phyloP scores from a whole-genome alignment of 2,797 vertebrate genomes.

The Fistularia tabacaria region DNA sequence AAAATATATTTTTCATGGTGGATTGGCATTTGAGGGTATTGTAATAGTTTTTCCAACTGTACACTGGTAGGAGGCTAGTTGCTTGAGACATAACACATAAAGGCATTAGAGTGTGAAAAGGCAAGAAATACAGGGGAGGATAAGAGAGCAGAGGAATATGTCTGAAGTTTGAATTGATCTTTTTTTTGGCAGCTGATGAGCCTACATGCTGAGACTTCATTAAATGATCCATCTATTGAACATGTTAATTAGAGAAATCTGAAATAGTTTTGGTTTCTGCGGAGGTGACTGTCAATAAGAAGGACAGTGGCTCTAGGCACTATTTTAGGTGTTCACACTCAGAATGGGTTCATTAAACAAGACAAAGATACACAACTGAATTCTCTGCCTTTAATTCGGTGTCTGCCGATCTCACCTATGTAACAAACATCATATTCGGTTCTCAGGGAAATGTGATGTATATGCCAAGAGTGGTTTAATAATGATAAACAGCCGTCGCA shows the following conservation, averaged over 20 bases:
- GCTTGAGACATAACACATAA: too few relatives aligned
- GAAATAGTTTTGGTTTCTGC: constrained; percentile 37
- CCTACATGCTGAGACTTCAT: constrained; percentile 57
- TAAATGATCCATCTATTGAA: constrained; percentile 60
- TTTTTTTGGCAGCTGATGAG: constrained; percentile 44
- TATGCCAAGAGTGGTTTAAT: constrained; percentile 24
- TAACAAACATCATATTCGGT: constrained; percentile 28
- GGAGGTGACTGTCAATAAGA: constrained; percentile 36
- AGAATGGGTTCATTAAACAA: constrained; percentile 33
- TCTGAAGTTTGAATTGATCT: constrained; percentile 13
- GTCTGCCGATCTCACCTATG: constrained; percentile 18
- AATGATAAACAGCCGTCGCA: constrained; percentile 30
- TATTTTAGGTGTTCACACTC: constrained; percentile 30
- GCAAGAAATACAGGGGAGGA: not conserved
- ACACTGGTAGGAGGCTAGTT: too few relatives aligned
- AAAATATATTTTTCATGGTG: not conserved
- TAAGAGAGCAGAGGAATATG: not conserved
- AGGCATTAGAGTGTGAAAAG: not conserved
- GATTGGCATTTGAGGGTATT: not conserved
- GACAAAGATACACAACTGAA: not conserved
- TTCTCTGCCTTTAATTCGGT: constrained; percentile 16
- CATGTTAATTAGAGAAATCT: constrained; percentile 56
- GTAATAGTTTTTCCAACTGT: too few relatives aligned
- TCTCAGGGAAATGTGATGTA: constrained; percentile 31
- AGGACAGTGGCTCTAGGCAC: constrained; percentile 26